Base-by-base conservation (phyloP, 2,113 vertebrate genomes). In the Raja brachyura region DNA sequence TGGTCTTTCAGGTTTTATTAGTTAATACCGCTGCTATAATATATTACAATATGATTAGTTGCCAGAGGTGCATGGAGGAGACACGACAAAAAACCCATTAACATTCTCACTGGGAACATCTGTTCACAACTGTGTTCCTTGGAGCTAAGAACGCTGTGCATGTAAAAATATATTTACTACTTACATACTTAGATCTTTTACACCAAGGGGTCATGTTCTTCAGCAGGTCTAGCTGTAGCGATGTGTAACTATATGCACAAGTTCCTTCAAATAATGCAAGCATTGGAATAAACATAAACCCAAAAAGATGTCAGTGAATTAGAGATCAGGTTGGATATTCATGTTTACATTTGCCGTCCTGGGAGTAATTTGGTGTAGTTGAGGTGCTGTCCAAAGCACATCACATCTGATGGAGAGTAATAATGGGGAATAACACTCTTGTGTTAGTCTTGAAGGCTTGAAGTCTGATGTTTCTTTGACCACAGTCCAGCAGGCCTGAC, bases 1-100 rank as follows among this genome's bases (percentile, higher is more conserved):
- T 92, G 90, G 73, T 73, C 68, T 92, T 92, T 92, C 66, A 92
- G 90, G 8, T 92, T 92, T 73, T 73, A 92, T 92, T 70, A 92
- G 68, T 39, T 92, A 73, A 73, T 92, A 70, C 66, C 68, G 31
- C 33, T 70, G 33, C 88, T 73, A 48, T 73, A 92, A 92, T 73
- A 73, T 92, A 66, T 63, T 92, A 88, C 25, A 63, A 70, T 92
- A 25, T 92, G 88, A 92, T 92, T 92, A 48, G 88, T 92, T 39
- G 33, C 88, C 20, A 9, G 61, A 92, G 88, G 88, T 70, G 63
- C 63, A 22, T 73, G 66, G 33, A 92, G 66, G 48, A 92, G 31
- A 13, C 88, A 48, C 11, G 88, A 73, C 88, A 92, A 92, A 70
- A 92, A 73, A 70, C 63, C 88, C 90, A 92, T 92, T 92, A 92